A percentile compares a stretch with the other conserved stretches of the same genome.
Evolutionary conservation across 2,888 invertebrate species (phyloP).

Genomic region (Sinentomon sp.): DNA sequence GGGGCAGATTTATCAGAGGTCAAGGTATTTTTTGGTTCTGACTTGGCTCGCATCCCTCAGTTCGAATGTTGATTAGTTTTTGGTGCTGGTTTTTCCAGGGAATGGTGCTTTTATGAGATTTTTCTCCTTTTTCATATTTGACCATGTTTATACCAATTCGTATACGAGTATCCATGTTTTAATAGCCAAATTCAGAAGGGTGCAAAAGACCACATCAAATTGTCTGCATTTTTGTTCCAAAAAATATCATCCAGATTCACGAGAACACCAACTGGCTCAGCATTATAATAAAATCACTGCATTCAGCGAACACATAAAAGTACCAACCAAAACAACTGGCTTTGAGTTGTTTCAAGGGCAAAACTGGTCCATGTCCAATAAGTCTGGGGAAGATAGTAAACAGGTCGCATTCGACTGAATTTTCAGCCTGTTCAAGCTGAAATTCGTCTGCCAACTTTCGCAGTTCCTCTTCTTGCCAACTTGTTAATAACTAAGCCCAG

Average conservation of each 20-base stretch:
- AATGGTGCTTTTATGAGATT: too few relatives aligned
- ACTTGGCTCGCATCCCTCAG: too few relatives aligned
- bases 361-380: constrained; percentile 33
- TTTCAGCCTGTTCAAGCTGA: constrained; percentile 18
- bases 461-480: constrained; percentile 16
- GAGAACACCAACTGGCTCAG: not conserved
- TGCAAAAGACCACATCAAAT: not conserved
- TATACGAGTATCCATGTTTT: too few relatives aligned
- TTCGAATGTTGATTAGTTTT: too few relatives aligned
- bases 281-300: not conserved
- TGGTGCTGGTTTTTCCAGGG: too few relatives aligned
- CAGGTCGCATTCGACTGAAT: constrained; percentile 17
- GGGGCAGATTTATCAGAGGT: too few relatives aligned
- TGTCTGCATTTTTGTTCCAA: not conserved
- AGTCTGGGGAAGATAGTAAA: constrained; percentile 29
- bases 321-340: constrained; percentile 39
- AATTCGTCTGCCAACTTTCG: constrained; percentile 17
- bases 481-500: too few relatives aligned
- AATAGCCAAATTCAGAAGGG: constrained; percentile 9
- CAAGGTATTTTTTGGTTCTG: too few relatives aligned
- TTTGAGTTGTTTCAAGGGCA: constrained; percentile 37
- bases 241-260: not conserved
- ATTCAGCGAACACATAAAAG: constrained; percentile 5
- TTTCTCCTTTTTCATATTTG: too few relatives aligned
- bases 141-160: too few relatives aligned